Percentiles rank a stretch among this genome's conserved stretches.
phyloP scores from a whole-genome alignment of 2,888 invertebrate genomes.

The Abrostola triplasia region DNA sequence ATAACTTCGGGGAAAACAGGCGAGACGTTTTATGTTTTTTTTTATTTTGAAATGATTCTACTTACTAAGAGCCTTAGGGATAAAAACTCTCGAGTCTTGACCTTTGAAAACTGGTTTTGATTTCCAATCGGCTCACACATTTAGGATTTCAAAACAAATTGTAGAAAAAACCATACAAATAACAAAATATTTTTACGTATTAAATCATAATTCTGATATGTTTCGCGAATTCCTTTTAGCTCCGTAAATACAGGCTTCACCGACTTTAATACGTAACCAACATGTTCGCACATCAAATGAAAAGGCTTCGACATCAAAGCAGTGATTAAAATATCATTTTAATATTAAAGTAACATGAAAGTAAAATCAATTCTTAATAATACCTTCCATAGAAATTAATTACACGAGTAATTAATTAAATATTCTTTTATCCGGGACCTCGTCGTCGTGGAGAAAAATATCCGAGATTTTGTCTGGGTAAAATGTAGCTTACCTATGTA shows the following conservation, averaged over 20 bases:
- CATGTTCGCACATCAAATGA: not conserved
- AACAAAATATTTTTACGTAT: too few species aligned
- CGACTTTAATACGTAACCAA: conserved; percentile 7
- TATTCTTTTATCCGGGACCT: not conserved
- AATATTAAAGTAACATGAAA: conserved; percentile 26
- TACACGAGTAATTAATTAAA: conserved; percentile 19
- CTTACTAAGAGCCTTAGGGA: too few species aligned
- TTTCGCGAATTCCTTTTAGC: not conserved
- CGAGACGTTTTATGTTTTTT: too few species aligned
- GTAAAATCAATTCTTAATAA: conserved; percentile 21
- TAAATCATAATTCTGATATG: too few species aligned
- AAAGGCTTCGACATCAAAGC: conserved; percentile 20
- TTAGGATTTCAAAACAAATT: too few species aligned
- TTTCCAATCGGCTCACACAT: too few species aligned
- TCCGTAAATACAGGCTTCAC: not conserved
- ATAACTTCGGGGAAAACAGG: too few species aligned
- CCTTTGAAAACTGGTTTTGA: too few species aligned
- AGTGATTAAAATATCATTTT: conserved; percentile 26
- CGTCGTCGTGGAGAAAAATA: not conserved
- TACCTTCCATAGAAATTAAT: conserved; percentile 17
- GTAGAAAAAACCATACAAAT: too few species aligned
- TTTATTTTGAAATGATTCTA: too few species aligned
- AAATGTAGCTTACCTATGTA: not conserved
- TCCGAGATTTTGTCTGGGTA: not conserved
- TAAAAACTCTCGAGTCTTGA: too few species aligned